phyloP scores from a whole-genome alignment of 2,888 invertebrate genomes.

The Anthophora plumipes region DNA sequence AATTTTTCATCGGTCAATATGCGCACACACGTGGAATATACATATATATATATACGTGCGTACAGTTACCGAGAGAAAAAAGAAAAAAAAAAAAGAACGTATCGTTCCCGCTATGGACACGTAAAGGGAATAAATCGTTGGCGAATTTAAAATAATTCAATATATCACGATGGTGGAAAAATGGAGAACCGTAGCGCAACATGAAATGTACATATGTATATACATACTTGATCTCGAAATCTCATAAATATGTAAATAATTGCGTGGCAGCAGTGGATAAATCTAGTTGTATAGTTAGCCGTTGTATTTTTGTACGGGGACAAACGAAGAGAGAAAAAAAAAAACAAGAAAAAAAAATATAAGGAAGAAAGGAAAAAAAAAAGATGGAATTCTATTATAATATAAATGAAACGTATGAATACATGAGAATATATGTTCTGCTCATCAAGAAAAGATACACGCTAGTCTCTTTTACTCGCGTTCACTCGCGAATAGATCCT shows the following conservation, averaged over 20 bases:
- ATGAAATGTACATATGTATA: slow-evolving; percentile 19
- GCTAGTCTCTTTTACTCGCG: slow-evolving; percentile 29
- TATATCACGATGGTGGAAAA: slow-evolving; percentile 5
- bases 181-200: slow-evolving; percentile 10
- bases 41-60: not conserved
- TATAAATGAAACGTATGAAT: slow-evolving; percentile 57
- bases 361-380: too few relatives aligned
- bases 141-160: slow-evolving; percentile 28
- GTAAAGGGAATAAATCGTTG: slow-evolving; percentile 40
- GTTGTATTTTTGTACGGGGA: slow-evolving; percentile 59
- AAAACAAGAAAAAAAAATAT: too few relatives aligned
- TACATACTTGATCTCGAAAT: slow-evolving; percentile 27
- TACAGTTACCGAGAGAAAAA: not conserved
- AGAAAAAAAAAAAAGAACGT: too few relatives aligned
- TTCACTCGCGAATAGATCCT: slow-evolving; percentile 47
- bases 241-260: slow-evolving; percentile 53
- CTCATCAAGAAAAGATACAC: slow-evolving; percentile 15
- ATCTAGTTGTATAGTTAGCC: slow-evolving; percentile 28
- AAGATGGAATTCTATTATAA: slow-evolving; percentile 39
- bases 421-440: slow-evolving; percentile 49
- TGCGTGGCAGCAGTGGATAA: slow-evolving; percentile 28
- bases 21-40: not conserved
- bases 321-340: too few relatives aligned
- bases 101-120: slow-evolving; percentile 31
- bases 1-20: slow-evolving; percentile 49